These are phyloP conservation scores for Terebella lapidaria DNA, from an alignment of 2,888 invertebrate species.

Conservation along the genomic window DNA sequence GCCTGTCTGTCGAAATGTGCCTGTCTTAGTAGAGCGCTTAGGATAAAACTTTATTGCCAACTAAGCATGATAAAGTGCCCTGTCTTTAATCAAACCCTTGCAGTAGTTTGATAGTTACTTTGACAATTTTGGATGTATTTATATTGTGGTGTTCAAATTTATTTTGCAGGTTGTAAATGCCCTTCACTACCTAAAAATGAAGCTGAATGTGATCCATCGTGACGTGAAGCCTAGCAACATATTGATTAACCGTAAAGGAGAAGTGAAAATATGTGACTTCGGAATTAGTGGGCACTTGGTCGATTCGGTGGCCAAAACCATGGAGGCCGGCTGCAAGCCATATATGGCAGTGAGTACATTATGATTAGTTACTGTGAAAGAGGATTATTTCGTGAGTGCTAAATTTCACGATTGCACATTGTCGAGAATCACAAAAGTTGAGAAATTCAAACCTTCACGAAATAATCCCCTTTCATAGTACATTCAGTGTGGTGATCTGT, in stretches of 20 bases:
- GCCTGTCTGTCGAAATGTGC: too few species aligned
- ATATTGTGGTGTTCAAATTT: too few species aligned
- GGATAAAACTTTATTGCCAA: too few species aligned
- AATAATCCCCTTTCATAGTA: too few species aligned
- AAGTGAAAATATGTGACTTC: conserved; percentile 98
- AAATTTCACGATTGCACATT: background rate
- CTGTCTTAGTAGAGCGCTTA: too few species aligned
- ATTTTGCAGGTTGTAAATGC: conserved; percentile 81
- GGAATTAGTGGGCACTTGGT: conserved; percentile 97
- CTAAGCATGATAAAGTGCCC: too few species aligned
- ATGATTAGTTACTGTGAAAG: background rate
- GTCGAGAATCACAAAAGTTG: too few species aligned
- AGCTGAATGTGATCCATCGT: conserved; percentile 69
- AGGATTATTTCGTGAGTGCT: background rate
- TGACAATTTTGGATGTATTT: too few species aligned
- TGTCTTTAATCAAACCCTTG: too few species aligned
- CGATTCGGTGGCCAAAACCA: conserved; percentile 94
- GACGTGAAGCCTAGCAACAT: conserved; percentile 99
- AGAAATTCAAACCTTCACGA: too few species aligned
- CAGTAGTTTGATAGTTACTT: too few species aligned
- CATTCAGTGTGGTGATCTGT: too few species aligned
- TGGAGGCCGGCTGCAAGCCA: conserved; percentile 96
- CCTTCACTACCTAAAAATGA: conserved; percentile 84
- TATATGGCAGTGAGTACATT: conserved; percentile 94
- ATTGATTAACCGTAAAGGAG: conserved; percentile 83